Percentiles rank a stretch among this genome's conserved stretches.
phyloP scores from a whole-genome alignment of 2,888 invertebrate genomes.

The Napeogenes sylphis region DNA sequence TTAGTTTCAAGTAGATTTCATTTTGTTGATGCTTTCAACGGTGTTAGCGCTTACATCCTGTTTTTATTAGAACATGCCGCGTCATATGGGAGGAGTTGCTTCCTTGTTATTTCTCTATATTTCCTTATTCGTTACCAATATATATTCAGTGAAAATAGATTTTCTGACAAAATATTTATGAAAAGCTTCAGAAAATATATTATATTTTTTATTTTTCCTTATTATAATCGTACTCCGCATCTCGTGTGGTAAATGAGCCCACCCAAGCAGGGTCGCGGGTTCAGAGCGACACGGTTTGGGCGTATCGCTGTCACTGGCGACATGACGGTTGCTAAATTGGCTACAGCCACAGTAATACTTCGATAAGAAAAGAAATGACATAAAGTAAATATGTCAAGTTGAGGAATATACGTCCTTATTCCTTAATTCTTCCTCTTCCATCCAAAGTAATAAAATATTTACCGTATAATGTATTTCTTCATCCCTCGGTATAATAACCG shows the following conservation, averaged over 20 bases:
- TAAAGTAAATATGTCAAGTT: not conserved
- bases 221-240: too few relatives aligned
- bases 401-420: not conserved
- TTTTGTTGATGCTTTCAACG: constrained; percentile 32
- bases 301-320: constrained; percentile 31
- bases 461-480: too few relatives aligned
- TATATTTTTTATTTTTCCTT: too few relatives aligned
- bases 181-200: too few relatives aligned
- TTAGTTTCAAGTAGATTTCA: constrained; percentile 34
- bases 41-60: constrained; percentile 7
- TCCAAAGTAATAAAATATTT: too few relatives aligned
- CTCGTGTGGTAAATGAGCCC: constrained; percentile 17
- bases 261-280: constrained; percentile 35
- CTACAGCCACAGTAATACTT: not conserved
- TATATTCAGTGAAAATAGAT: too few relatives aligned
- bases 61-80: constrained; percentile 5
- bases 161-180: too few relatives aligned
- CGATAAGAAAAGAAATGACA: constrained; percentile 3
- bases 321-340: constrained; percentile 19
- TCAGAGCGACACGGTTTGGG: constrained; percentile 39
- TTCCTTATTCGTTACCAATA: too few relatives aligned
- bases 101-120: too few relatives aligned
- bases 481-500: too few relatives aligned
- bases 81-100: not conserved
- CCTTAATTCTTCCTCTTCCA: not conserved